phyloP scores from a whole-genome alignment of 2,888 invertebrate species.

The Minunthozetes semirufus region DNA sequence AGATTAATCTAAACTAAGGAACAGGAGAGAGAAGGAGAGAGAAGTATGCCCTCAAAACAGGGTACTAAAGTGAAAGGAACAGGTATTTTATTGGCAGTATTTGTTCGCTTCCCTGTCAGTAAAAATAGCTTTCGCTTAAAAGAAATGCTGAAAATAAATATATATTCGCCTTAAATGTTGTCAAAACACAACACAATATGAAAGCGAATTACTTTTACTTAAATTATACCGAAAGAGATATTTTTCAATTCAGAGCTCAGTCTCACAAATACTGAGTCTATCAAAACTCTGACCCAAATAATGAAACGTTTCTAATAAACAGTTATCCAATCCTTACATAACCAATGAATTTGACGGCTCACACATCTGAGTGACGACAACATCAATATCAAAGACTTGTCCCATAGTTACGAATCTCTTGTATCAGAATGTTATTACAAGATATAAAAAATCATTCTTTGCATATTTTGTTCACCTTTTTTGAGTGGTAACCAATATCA shows the following conservation, averaged over 20 bases:
- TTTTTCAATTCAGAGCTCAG: not conserved
- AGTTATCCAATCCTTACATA: not conserved
- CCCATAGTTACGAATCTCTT: not conserved
- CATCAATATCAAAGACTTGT: not conserved
- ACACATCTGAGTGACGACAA: not conserved
- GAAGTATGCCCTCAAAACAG: constrained; percentile 8
- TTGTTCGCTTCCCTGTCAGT: constrained; percentile 27
- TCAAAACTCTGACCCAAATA: not conserved
- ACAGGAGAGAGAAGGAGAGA: not conserved
- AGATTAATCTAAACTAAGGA: constrained; percentile 15
- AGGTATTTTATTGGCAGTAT: constrained; percentile 12
- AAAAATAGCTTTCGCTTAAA: constrained; percentile 25
- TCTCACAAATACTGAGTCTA: not conserved
- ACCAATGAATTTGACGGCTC: not conserved
- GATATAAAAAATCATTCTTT: too few relatives aligned
- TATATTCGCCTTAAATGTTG: not conserved
- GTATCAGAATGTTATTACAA: too few relatives aligned
- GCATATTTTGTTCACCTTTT: too few relatives aligned
- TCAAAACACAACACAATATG: constrained; percentile 11
- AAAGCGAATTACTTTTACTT: not conserved
- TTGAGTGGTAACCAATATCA: too few relatives aligned
- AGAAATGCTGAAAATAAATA: constrained; percentile 12
- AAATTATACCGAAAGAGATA: not conserved
- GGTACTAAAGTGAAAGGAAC: constrained; percentile 27
- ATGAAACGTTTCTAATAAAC: not conserved